Evolutionary conservation across 2,113 vertebrate genomes (phyloP).

Genomic region (Cariama cristata): DNA sequence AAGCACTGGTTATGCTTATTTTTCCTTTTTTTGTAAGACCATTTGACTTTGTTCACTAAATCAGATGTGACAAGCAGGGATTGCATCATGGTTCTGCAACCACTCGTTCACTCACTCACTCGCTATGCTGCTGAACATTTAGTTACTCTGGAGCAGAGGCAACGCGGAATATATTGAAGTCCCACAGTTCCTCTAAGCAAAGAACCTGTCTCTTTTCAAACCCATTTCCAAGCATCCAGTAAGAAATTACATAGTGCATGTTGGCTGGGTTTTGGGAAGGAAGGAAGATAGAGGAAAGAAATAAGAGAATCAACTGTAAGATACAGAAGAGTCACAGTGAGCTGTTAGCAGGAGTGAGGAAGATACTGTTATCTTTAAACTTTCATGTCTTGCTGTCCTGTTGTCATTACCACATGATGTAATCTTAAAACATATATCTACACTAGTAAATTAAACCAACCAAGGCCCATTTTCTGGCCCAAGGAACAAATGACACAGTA

Average conservation of each 20-base stretch:
- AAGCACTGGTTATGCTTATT: background rate
- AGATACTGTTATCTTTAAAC: slow-evolving; percentile 52
- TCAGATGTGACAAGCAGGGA: slow-evolving; percentile 28
- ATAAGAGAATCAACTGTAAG: background rate
- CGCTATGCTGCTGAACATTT: background rate
- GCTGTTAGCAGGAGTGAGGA: background rate
- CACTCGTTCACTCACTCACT: rapidly evolving
- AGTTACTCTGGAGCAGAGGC: background rate
- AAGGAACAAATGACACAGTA: background rate
- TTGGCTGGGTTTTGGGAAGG: background rate
- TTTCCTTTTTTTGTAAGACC: background rate
- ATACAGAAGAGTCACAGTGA: background rate
- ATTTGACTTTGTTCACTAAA: slow-evolving; percentile 37
- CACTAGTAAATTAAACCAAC: slow-evolving; percentile 36
- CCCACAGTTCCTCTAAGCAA: background rate
- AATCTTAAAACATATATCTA: slow-evolving; percentile 46
- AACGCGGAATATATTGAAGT: background rate
- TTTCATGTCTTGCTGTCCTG: background rate
- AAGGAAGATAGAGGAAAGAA: background rate
- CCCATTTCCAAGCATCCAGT: background rate
- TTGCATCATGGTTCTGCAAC: slow-evolving; percentile 17
- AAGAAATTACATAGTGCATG: background rate
- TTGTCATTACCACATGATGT: slow-evolving; percentile 22
- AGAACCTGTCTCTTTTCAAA: background rate
- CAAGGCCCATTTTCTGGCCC: slow-evolving; percentile 24